Base-by-base conservation (phyloP, 1,140 invertebrate genomes). In the Drosophila ironensis region DNA sequence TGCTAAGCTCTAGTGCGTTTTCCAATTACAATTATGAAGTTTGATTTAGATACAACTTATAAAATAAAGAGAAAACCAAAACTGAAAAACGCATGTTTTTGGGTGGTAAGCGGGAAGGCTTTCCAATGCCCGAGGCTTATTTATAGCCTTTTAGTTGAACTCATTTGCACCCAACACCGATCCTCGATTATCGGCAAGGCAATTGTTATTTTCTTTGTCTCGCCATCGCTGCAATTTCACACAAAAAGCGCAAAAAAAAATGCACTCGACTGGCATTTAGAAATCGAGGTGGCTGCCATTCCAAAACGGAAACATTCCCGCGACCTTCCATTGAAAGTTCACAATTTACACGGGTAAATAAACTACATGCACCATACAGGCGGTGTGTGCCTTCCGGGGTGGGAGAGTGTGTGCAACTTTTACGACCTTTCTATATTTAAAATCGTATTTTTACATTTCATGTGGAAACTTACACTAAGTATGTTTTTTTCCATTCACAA, bases 131-230 rank as follows among this genome's bases (percentile, higher is more conserved):
- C 5, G 17, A 30, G 54, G 4, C 54, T 73, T 82, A 82, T 82
- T 82, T 74, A 53, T 82, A 86, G 80, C 80, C 64, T 64, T 73
- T 82, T 64, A 70, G 80, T 71, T 82, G 78, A 82, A 86, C 77
- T 82, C 80, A 82, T 82, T 82, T 82, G 77, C 80, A 84, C 80
- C 60, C 56, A 69, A 44, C 51, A 41, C 20, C 45, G 45, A 59
- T 71, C 54, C 37, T 38, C 38, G 53, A 51, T 54, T 47, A 30
- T 54, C 68, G 35, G 19, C 20, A 41, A 56, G 48, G 66, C 64
- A 42, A 38, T 41, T 69, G 51, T 50, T 52, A 41, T 52, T 80
- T 67, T 33, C 67, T 69, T 81, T 84, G 60, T 77, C 68, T 59
- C 50, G 35, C 44, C 19, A 63, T 81, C 51, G 35, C 35, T 64